Evolutionary conservation across 2,888 invertebrate genomes (phyloP), one percentile per base, ranked within the genome.

Genomic region (Drosophila anomalata): DNA sequence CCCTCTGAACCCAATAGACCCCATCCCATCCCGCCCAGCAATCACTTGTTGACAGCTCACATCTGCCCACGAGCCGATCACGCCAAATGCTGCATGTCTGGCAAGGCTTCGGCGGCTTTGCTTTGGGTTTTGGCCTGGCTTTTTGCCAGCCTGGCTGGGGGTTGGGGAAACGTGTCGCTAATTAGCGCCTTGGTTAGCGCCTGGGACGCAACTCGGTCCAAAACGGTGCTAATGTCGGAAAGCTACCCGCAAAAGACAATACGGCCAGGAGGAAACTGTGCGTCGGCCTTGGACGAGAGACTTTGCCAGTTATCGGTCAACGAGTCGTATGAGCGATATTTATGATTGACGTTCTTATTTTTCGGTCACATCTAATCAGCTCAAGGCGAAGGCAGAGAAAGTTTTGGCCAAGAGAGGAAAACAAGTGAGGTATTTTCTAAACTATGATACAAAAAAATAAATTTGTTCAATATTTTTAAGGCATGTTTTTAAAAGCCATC

Each of bases 111-210:
- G 67, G 54, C 54, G 81, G 66, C 62, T 52, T 54, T 51, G 65
- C 39, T 54, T 56, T 71, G 65, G 56, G 46, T 29, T 24, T 41
- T 65, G 41, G 58, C 26, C 47, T 47, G 56, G 59, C 59, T 61
- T 61, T 61, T 61, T 29, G 47, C 47, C 17, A 29, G 29, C 20
- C 29, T 54, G 14, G 39, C 51, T 29, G 59, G 29, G 9, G 29
- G 47, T 41, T 48, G 59, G 48, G 72, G 56, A 62, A 80, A 80
- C 86, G 80, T 83, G 83, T 75, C 80, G 63, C 77, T 83, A 77
- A 82, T 82, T 86, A 82, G 73, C 86, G 72, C 44, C 70, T 68
- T 80, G 60, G 75, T 86, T 82, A 82, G 77, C 86, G 80, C 82
- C 86, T 79, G 80, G 54, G 52, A 63, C 47, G 65, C 57, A 22